Evolutionary conservation across 2,113 vertebrate genomes (phyloP), one percentile per base, ranked within the genome.

Genomic region (Myotis lucifugus): DNA sequence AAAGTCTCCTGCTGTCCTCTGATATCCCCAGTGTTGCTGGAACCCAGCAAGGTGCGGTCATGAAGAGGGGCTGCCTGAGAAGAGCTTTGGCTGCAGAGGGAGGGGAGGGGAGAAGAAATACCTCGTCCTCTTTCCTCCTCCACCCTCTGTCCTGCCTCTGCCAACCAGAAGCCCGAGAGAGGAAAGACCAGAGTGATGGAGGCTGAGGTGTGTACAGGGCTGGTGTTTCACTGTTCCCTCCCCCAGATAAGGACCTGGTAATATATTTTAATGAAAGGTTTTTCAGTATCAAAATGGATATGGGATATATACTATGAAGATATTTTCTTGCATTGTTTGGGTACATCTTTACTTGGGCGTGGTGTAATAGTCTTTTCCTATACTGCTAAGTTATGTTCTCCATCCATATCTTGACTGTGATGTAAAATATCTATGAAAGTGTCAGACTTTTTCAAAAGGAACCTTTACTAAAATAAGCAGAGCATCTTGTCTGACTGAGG

Each of bases 381-480:
- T 34, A 23, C 19, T 34, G 6, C n/a, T 37, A 88, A 64, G 82
- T 70, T 90, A 66, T 40, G 59, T 73, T 56, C 46, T 56, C n/a
- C 40, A 52, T 87, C 25, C 64, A 5, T 8, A 76, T 66, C 50
- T 72, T 72, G 32, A 83, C 52, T 6, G 2, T 78, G 27, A 48
- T 66, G n/a, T 76, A 74, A 92, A 85, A 50, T 50, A 81, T 40
- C 59, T 70, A 50, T 67, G 64, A 79, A 90, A 87, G 83, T 56
- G 52, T 61, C 46, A 82, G 23, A 14, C 10, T 50, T 85, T 87
- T 77, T 42, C 21, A 19, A 74, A 94, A 52, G 42, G 18, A 12
- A 56, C 2, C 32, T 78, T 93, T 79, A 52, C 18, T 69, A 74
- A 87, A 87, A 74, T 52, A 87, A 21, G 21, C 17, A 61, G 52